Base-by-base conservation (phyloP, 2,888 invertebrate species). In the Aspidapion aeneum region DNA sequence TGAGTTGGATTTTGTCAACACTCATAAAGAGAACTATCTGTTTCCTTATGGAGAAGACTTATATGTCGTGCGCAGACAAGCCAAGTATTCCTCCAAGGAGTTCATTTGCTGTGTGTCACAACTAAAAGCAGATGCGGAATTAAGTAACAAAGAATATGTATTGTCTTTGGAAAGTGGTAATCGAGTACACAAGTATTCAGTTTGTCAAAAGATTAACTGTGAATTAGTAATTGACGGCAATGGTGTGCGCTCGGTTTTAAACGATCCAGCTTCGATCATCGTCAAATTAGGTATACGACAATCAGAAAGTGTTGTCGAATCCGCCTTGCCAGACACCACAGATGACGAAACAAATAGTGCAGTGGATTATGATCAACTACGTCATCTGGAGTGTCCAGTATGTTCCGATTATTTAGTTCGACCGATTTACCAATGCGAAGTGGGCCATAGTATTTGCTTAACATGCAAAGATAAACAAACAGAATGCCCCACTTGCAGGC, bases 331-430 rank as follows among this genome's bases (percentile, higher is more conserved):
- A 52, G 52, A 19, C n/a, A 19, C 21, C 9, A 48, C 20, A 1
- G 55, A 60, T 21, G 51, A 62, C 18, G 7, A 17, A 12, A 1
- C n/a, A 5, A 48, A 60, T 21, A 52, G 55, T 20, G 35, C 48
- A n/a, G 17, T 60, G 21, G 60, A 63, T 48, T 58, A 21, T 21
- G 57, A 61, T 2, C 57, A 59, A 17, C 49, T 67, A 17, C 7
- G 21, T 21, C 66, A 66, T 21, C 56, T 79, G 2, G 78, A 78
- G 68, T 79, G 79, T 66, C 75, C 76, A 1, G 73, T 78, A 7
- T 78, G 78, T 65, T 69, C 76, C 51, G 73, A 75, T 19, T 75
- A 76, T 57, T 76, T 78, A 74, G 66, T 74, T 1, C 75, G 78
- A 1, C 78, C 78, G 0, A 79, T 79, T 61, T 72, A 66, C 52